These are phyloP conservation scores for Rotaria sp. DNA, from an alignment of 2,888 invertebrate genomes.

Conservation along the genomic window DNA sequence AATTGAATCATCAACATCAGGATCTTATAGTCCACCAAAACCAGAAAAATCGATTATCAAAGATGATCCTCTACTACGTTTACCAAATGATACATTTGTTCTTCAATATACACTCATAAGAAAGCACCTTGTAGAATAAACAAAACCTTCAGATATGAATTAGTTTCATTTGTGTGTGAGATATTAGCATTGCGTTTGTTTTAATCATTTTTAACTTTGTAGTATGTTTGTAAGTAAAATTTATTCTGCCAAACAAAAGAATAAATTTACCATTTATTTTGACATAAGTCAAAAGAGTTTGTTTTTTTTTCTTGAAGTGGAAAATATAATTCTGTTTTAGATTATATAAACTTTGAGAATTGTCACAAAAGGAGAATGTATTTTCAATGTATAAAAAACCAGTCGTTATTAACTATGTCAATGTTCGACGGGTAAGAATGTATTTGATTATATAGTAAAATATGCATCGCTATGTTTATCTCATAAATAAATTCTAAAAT, in stretches of 20 bases:
- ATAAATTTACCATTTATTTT: too few relatives aligned
- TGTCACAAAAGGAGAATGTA: neutral
- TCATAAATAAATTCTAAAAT: neutral
- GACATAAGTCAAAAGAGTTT: too few relatives aligned
- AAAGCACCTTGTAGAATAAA: neutral
- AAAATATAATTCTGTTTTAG: neutral
- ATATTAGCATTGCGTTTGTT: too few relatives aligned
- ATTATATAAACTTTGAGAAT: neutral
- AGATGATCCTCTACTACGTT: neutral
- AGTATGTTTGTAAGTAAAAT: too few relatives aligned
- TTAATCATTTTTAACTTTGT: too few relatives aligned
- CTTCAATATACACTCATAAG: conserved; percentile 5
- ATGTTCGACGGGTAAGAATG: neutral
- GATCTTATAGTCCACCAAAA: neutral
- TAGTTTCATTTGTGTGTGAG: too few relatives aligned
- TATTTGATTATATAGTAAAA: neutral
- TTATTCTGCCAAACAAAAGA: too few relatives aligned
- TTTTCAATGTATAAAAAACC: neutral
- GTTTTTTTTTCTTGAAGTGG: too few relatives aligned
- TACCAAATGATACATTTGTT: neutral
- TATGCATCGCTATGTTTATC: neutral
- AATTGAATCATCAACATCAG: neutral
- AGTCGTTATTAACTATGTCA: neutral
- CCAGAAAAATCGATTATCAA: neutral
- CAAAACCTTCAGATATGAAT: too few relatives aligned